A percentile compares a stretch with the other conserved stretches of the same genome.
Evolutionary conservation across 2,113 vertebrate genomes (phyloP).

Genomic region (Cnemophilus loriae): DNA sequence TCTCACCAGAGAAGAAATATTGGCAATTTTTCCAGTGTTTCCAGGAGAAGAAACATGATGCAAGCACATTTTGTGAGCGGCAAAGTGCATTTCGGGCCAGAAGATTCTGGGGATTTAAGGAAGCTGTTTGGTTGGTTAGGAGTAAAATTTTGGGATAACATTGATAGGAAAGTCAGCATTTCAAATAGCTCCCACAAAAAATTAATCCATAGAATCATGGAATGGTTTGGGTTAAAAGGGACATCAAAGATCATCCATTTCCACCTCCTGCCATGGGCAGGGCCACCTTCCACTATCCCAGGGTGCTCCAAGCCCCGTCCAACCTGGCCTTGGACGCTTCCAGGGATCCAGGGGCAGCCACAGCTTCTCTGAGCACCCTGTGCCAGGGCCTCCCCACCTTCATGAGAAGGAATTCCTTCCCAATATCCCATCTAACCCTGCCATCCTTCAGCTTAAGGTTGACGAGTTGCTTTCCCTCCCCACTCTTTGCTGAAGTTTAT

Average conservation of each 20-base stretch:
- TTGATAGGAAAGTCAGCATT: neutral
- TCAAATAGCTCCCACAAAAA: neutral
- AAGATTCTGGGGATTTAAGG: neutral
- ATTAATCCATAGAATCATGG: neutral
- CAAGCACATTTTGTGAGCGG: neutral
- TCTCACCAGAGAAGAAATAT: neutral
- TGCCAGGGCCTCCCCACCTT: neutral
- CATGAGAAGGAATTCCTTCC: neutral
- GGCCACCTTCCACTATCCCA: fast-evolving
- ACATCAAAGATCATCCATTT: neutral
- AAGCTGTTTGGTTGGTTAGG: neutral
- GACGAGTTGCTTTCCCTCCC: neutral
- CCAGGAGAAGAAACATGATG: neutral
- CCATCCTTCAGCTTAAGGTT: neutral
- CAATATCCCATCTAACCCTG: neutral
- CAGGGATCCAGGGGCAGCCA: neutral
- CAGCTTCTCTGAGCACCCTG: neutral
- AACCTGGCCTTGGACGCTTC: neutral
- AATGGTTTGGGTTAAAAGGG: neutral
- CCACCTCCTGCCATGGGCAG: neutral
- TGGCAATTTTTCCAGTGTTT: neutral
- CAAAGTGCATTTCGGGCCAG: neutral
- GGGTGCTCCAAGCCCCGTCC: fast-evolving
- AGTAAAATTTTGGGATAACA: neutral
- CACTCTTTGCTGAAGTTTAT: neutral